phyloP scores from a whole-genome alignment of 2,797 vertebrate genomes.

The Brachymystax lenok region DNA sequence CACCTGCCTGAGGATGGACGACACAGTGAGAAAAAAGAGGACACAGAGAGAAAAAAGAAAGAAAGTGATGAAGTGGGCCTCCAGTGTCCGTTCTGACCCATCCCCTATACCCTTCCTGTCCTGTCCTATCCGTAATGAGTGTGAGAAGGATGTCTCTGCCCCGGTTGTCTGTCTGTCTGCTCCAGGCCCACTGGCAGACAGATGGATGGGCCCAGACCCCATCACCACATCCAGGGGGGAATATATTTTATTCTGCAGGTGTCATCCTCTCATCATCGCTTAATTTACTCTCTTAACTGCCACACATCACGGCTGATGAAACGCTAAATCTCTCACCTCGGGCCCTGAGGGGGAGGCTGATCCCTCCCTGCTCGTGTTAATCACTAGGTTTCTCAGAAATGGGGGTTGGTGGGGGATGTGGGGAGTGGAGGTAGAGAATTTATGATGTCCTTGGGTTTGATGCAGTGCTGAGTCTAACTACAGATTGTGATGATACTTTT shows the following conservation, averaged over 20 bases:
- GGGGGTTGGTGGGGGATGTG: conserved; percentile 10
- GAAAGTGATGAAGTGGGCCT: not conserved
- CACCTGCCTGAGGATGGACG: conserved; percentile 75
- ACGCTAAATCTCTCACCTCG: conserved; percentile 65
- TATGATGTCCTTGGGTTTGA: conserved; percentile 24
- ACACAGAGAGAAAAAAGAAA: not conserved
- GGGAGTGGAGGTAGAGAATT: conserved; percentile 12
- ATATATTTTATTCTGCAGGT: conserved; percentile 58
- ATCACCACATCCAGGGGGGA: conserved; percentile 37
- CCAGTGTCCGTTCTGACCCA: not conserved
- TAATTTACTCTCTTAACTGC: conserved; percentile 62
- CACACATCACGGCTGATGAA: conserved; percentile 61
- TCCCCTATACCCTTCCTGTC: not conserved
- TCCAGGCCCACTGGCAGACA: conserved; percentile 27
- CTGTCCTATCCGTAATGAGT: conserved; percentile 18
- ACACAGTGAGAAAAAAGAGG: too few relatives aligned
- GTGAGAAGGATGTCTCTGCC: conserved; percentile 22
- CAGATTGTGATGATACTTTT: not conserved
- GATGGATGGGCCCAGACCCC: conserved; percentile 37
- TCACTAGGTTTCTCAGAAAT: conserved; percentile 41
- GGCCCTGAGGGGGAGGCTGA: not conserved
- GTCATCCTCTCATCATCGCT: conserved; percentile 51
- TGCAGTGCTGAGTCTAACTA: conserved; percentile 7
- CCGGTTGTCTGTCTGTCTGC: conserved; percentile 1
- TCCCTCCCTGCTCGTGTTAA: conserved; percentile 47